These are phyloP conservation scores for Lithodes maja DNA, from an alignment of 2,888 invertebrate genomes.

Conservation along the genomic window DNA sequence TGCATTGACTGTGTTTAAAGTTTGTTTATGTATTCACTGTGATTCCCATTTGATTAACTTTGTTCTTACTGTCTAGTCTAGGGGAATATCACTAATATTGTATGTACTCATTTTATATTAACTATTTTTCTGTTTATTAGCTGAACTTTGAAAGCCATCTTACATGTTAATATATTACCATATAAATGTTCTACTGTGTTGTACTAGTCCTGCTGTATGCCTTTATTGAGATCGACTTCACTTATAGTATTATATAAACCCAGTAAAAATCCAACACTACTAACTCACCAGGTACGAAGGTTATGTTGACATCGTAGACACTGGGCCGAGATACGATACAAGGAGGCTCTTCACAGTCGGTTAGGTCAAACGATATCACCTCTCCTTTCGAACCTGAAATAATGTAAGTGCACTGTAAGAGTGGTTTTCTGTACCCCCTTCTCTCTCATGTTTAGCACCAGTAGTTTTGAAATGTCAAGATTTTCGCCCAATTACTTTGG, in stretches of 20 bases:
- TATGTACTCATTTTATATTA: too few species aligned
- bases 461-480: neutral
- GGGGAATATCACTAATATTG: too few species aligned
- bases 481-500: too few species aligned
- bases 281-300: constrained; percentile 44
- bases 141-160: too few species aligned
- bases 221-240: too few species aligned
- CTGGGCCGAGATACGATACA: constrained; percentile 46
- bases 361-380: neutral
- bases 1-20: too few species aligned
- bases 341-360: constrained; percentile 44
- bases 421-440: neutral
- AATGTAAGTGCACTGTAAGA: neutral
- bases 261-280: too few species aligned
- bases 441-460: neutral
- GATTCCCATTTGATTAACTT: too few species aligned
- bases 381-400: constrained; percentile 12
- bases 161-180: neutral
- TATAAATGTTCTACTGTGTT: neutral
- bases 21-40: too few species aligned
- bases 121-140: too few species aligned
- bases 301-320: constrained; percentile 54
- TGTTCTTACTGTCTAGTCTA: too few species aligned
- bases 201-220: neutral
- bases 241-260: too few species aligned